Evolutionary conservation across 2,888 invertebrate genomes (phyloP).

Genomic region (Hesperia comma): DNA sequence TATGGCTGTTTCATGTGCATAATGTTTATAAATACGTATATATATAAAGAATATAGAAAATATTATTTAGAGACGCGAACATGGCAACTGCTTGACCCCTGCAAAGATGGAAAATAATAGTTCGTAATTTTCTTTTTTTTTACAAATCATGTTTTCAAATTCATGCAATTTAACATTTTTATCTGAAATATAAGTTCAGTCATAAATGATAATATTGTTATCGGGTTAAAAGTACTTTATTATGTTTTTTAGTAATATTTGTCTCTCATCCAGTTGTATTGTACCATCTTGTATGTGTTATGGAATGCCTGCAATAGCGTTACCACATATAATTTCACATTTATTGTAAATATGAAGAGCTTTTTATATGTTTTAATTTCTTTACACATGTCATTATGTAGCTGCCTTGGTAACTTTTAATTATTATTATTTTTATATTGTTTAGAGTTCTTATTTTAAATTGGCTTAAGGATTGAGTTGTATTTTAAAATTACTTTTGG

Average conservation of each 20-base stretch:
- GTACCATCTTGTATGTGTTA: conserved; percentile 32
- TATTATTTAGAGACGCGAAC: conserved; percentile 49
- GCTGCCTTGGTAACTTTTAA: conserved; percentile 49
- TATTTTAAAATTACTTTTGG: conserved; percentile 55
- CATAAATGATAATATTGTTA: neutral
- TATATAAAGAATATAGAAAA: conserved; percentile 49
- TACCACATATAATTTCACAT: conserved; percentile 54
- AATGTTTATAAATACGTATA: conserved; percentile 40
- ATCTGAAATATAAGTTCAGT: too few relatives aligned
- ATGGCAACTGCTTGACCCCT: conserved; percentile 56
- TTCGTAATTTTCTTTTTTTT: conserved; percentile 45
- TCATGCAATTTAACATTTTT: too few relatives aligned
- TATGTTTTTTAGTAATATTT: neutral
- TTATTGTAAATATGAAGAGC: conserved; percentile 71
- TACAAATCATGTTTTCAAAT: neutral
- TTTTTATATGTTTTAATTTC: conserved; percentile 62
- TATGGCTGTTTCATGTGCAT: conserved; percentile 46
- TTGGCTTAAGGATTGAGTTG: conserved; percentile 61
- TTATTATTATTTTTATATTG: conserved; percentile 29
- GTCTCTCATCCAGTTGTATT: conserved; percentile 17
- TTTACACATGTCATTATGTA: conserved; percentile 56
- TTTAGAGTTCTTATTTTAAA: conserved; percentile 56
- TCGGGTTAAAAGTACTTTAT: neutral
- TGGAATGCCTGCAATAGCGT: conserved; percentile 48
- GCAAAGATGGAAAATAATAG: conserved; percentile 24